Conservation (phyloP, 2,888 invertebrate species). For the Micoletzkya japonica region DNA sequence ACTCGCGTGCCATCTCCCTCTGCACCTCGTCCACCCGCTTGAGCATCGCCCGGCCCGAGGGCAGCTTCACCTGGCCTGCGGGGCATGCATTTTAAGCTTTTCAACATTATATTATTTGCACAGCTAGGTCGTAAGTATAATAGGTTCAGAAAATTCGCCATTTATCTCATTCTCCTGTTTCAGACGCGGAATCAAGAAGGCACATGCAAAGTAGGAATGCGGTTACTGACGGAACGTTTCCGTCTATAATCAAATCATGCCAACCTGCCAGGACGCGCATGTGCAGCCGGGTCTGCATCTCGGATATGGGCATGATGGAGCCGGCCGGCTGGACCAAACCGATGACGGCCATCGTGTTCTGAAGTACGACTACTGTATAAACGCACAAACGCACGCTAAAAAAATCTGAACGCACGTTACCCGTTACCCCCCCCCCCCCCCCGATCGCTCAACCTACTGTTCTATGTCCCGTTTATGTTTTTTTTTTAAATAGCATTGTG, state of each 20-base stretch:
- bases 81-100: too few relatives aligned
- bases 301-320: conserved; percentile 66
- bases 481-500: conserved; percentile 10
- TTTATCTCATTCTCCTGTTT: too few relatives aligned
- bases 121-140: too few relatives aligned
- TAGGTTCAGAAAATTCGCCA: not conserved
- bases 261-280: conserved; percentile 43
- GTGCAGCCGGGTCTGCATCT: conserved; percentile 65
- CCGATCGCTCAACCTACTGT: not conserved
- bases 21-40: conserved; percentile 62
- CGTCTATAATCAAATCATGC: too few relatives aligned
- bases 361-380: conserved; percentile 7
- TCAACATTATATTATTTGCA: too few relatives aligned
- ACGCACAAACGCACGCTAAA: too few relatives aligned
- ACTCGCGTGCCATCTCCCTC: conserved; percentile 48
- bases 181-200: not conserved
- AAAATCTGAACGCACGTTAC: too few relatives aligned
- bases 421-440: too few relatives aligned
- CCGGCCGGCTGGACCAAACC: conserved; percentile 66
- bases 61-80: conserved; percentile 61
- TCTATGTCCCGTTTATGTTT: not conserved
- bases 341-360: conserved; percentile 65
- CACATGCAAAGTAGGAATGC: too few relatives aligned
- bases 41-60: conserved; percentile 62
- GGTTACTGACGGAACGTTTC: too few relatives aligned